Conservation (phyloP, 2,113 vertebrate genomes). For the Verasper variegatus region DNA sequence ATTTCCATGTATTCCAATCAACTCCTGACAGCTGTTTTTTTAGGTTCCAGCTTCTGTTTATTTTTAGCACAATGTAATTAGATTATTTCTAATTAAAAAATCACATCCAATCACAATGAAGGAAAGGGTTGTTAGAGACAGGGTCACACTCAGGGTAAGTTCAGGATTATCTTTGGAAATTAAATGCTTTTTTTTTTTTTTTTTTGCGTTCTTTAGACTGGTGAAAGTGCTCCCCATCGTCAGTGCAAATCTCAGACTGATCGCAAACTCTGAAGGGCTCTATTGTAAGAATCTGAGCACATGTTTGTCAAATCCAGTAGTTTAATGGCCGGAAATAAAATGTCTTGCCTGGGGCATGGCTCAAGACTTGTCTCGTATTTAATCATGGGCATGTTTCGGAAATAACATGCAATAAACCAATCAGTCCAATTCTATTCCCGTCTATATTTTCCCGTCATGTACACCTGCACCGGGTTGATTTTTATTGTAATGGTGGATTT, state of each 20-base stretch:
- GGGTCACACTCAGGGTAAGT: neutral
- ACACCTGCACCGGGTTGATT: neutral
- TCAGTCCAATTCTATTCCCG: neutral
- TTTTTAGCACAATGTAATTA: constrained; percentile 24
- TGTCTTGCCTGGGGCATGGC: too few relatives aligned
- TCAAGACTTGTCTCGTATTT: too few relatives aligned
- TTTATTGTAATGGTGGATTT: too few relatives aligned
- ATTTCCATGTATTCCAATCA: constrained; percentile 24
- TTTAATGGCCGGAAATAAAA: too few relatives aligned
- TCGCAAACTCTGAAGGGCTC: neutral
- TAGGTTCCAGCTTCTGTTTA: constrained; percentile 7
- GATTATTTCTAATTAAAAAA: constrained; percentile 31
- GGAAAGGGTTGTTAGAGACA: neutral
- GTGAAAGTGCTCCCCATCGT: neutral
- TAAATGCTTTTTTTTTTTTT: neutral
- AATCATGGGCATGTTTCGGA: too few relatives aligned
- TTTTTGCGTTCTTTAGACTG: neutral
- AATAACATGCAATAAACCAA: too few relatives aligned
- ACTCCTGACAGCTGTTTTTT: constrained; percentile 3
- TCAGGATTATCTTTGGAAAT: neutral
- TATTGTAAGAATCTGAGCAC: neutral
- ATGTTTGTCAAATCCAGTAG: neutral
- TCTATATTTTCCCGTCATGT: neutral
- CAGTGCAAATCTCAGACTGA: neutral
- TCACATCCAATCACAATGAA: constrained; percentile 11